Percentiles rank a stretch among this genome's conserved stretches.
Evolutionary conservation across 2,888 invertebrate species (phyloP).

Genomic region (Andrena bicolor): DNA sequence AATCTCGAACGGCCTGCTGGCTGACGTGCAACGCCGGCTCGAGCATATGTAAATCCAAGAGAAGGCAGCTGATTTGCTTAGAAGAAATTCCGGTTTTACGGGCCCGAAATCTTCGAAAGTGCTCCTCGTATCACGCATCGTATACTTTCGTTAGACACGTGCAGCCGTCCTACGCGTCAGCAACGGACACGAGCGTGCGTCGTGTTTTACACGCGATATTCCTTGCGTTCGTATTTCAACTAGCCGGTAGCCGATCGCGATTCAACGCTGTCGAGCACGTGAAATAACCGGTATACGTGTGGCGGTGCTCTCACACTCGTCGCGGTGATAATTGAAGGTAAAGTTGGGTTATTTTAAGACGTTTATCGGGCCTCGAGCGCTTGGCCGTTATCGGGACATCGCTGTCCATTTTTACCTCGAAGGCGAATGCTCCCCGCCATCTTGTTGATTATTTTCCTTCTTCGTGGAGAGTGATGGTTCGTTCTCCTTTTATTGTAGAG

Average conservation of each 20-base stretch:
- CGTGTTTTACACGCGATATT: slow-evolving; percentile 54
- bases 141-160: slow-evolving; percentile 45
- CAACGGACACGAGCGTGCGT: slow-evolving; percentile 43
- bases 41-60: slow-evolving; percentile 10
- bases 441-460: background rate
- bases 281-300: slow-evolving; percentile 56
- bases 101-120: slow-evolving; percentile 28
- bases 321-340: slow-evolving; percentile 58
- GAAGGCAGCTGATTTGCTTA: slow-evolving; percentile 20
- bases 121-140: slow-evolving; percentile 41
- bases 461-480: background rate
- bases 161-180: slow-evolving; percentile 49
- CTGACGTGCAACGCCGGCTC: slow-evolving; percentile 1
- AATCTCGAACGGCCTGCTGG: background rate
- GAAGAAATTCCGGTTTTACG: slow-evolving; percentile 45
- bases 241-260: slow-evolving; percentile 60
- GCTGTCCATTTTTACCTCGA: slow-evolving; percentile 5
- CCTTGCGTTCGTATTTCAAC: slow-evolving; percentile 35
- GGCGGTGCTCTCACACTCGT: slow-evolving; percentile 42
- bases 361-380: slow-evolving; percentile 23
- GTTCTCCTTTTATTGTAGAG: background rate
- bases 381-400: slow-evolving; percentile 36
- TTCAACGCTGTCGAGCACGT: slow-evolving; percentile 54
- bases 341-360: slow-evolving; percentile 49
- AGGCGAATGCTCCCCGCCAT: background rate